Base-by-base conservation (phyloP, 1,140 invertebrate genomes). In the Chironomus tepperi region DNA sequence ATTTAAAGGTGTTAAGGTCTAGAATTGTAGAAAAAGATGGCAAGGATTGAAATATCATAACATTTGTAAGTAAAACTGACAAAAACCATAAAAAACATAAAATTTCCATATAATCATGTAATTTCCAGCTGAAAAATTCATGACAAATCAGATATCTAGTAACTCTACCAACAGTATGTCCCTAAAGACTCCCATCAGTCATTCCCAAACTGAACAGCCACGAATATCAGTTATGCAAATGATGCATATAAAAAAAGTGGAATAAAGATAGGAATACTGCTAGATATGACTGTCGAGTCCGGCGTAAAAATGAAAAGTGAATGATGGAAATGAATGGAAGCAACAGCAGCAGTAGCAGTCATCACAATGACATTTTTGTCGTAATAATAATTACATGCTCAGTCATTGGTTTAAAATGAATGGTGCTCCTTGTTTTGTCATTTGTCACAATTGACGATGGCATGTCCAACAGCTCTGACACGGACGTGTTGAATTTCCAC, bases 401-500 rank as follows among this genome's bases (percentile, higher is more conserved):
- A 19, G 86, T 90, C 80, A 87, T 87, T 1, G 91, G 91, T 42
- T 86, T 89, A 78, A 90, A 92, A 75, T 85, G 86, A 43, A 86
- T 88, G 1, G 85, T 83, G 76, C 89, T 90, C n/a, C 85, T 84
- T 15, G 85, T 83, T n/a, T 85, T 85, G 73, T 89, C 89, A 73
- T 83, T 85, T 75, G 83, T 83, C 74, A 89, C 85, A 75, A 86
- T 84, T 43, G 84, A 87, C 72, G 86, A 84, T 0, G 88, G 85
- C 76, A 91, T 88, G 79, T 91, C 89, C 74, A 90, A 84, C 5
- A 86, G 86, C 75, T 90, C 88, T 77, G 85, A 84, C 75, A 86
- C 87, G 16, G 87, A 89, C 79, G 90, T 91, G 83, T 92, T 92
- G 83, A 93, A 92, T 81, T 89, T 90, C 91, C 91, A 93, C 64